phyloP scores from a whole-genome alignment of 1,140 invertebrate species.

The Mizuhopecten yessoensis region DNA sequence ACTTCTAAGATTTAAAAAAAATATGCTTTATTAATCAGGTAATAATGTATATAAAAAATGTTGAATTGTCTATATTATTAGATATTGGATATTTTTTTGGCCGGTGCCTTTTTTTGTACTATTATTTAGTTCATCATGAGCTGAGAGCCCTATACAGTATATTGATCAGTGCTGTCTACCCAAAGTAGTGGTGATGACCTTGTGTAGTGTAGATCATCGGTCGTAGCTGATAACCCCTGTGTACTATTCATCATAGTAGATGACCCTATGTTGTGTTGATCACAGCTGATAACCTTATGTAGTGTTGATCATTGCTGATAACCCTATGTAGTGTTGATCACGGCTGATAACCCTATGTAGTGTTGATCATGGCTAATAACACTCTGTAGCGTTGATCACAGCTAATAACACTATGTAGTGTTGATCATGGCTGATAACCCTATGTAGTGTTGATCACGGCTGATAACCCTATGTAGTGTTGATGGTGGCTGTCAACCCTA shows the following conservation, averaged over 20 bases:
- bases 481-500: background rate
- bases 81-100: background rate
- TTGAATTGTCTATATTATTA: background rate
- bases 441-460: too few species aligned
- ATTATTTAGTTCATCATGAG: background rate
- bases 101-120: background rate
- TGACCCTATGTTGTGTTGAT: background rate
- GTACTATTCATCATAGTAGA: background rate
- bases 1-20: too few species aligned
- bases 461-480: background rate
- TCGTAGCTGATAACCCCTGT: background rate
- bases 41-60: too few species aligned
- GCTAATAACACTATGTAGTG: background rate
- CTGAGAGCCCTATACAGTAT: background rate
- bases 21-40: background rate
- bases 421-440: too few species aligned
- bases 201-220: background rate
- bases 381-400: background rate
- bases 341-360: background rate
- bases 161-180: background rate
- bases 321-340: background rate
- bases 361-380: background rate
- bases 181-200: background rate
- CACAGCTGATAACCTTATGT: background rate
- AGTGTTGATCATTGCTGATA: background rate